Evolutionary conservation across 2,113 vertebrate species (phyloP).

Genomic region (Coryphaenoides rupestris): DNA sequence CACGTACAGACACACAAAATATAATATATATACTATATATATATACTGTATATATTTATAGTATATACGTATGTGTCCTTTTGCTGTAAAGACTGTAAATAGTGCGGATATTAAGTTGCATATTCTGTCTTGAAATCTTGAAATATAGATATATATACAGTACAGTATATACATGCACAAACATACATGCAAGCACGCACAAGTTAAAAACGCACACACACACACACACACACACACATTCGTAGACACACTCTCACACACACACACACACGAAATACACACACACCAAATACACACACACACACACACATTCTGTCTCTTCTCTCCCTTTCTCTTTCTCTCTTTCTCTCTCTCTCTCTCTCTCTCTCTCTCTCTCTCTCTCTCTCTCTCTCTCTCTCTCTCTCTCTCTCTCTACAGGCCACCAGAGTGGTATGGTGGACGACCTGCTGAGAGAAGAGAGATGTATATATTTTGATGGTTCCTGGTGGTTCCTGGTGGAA

Average conservation of each 20-base stretch:
- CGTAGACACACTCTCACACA: neutral
- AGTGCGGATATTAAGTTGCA: too few species aligned
- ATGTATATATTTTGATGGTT: constrained; percentile 50
- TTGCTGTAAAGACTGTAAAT: too few species aligned
- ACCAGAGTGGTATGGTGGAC: constrained; percentile 19
- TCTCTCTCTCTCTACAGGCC: neutral
- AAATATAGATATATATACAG: too few species aligned
- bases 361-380: neutral
- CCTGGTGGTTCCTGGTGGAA: constrained; percentile 38
- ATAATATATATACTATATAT: too few species aligned
- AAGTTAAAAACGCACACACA: too few species aligned
- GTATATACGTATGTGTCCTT: neutral
- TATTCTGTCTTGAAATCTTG: too few species aligned
- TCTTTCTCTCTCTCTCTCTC: neutral
- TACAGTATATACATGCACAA: too few species aligned
- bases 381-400: neutral
- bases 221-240: too few species aligned
- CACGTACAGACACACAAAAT: too few species aligned
- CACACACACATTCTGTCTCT: neutral
- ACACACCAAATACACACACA: constrained; percentile 8
- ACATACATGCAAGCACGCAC: too few species aligned
- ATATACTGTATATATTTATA: neutral
- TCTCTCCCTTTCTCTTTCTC: too few species aligned
- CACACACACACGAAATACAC: neutral
- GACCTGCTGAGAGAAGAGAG: constrained; percentile 21